phyloP scores from a whole-genome alignment of 2,888 invertebrate genomes.

The Hypercompe scribonia region DNA sequence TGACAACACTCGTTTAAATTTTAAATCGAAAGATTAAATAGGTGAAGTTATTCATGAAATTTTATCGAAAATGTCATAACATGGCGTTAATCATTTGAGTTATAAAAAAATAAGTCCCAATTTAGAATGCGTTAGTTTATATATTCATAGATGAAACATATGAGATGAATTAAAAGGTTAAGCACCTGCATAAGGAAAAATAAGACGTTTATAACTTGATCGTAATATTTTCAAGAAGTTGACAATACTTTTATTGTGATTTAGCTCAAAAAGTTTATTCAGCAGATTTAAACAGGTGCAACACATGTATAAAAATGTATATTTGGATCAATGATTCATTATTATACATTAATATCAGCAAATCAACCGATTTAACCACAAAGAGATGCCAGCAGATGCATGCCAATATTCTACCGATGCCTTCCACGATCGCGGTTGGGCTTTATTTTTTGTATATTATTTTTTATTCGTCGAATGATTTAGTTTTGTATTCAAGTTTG shows the following conservation, averaged over 20 bases:
- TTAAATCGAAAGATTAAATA: slow-evolving; percentile 46
- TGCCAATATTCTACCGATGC: slow-evolving; percentile 16
- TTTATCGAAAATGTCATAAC: slow-evolving; percentile 52
- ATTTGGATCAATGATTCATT: slow-evolving; percentile 9
- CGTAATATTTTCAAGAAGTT: slow-evolving; percentile 19
- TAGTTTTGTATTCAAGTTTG: slow-evolving; percentile 48
- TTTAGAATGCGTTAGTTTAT: slow-evolving; percentile 37
- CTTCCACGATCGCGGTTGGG: slow-evolving; percentile 41
- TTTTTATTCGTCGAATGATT: slow-evolving; percentile 50
- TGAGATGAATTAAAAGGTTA: slow-evolving; percentile 29
- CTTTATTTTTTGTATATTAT: slow-evolving; percentile 41
- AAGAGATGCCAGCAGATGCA: slow-evolving; percentile 35
- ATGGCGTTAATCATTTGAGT: slow-evolving; percentile 44
- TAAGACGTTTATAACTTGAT: slow-evolving; percentile 27
- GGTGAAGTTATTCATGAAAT: slow-evolving; percentile 47
- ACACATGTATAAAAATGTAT: neutral
- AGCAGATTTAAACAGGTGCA: neutral
- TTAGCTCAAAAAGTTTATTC: neutral
- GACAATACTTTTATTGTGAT: neutral
- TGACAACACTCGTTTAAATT: slow-evolving; percentile 51
- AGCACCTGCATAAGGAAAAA: slow-evolving; percentile 38
- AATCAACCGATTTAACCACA: slow-evolving; percentile 25
- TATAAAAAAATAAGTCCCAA: slow-evolving; percentile 43
- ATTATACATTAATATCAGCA: slow-evolving; percentile 8
- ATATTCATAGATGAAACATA: slow-evolving; percentile 41